Evolutionary conservation across 2,888 invertebrate genomes (phyloP).

Genomic region (Hybos culiciformis): DNA sequence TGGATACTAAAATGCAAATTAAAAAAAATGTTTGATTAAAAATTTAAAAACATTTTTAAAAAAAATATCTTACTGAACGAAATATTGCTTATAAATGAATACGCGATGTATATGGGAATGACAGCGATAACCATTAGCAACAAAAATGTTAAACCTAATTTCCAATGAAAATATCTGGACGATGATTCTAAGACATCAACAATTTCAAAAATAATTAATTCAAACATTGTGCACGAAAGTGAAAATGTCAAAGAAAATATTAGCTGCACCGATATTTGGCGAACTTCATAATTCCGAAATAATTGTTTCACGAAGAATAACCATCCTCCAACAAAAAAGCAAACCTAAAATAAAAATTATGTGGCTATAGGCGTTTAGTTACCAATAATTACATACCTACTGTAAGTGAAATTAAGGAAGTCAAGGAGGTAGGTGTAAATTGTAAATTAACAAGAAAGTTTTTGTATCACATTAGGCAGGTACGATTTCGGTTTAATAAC

Average conservation of each 20-base stretch:
- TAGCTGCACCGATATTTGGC: conserved; percentile 83
- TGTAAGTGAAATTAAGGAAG: background rate
- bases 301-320: conserved; percentile 95
- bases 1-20: conserved; percentile 43
- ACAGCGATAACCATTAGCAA: conserved; percentile 89
- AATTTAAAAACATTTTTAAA: background rate
- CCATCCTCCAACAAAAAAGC: conserved; percentile 96
- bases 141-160: conserved; percentile 76
- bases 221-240: conserved; percentile 97
- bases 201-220: conserved; percentile 98
- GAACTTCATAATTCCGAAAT: conserved; percentile 95
- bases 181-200: conserved; percentile 82
- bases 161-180: conserved; percentile 72
- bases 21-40: background rate
- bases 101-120: conserved; percentile 93
- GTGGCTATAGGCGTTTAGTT: background rate
- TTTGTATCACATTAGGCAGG: too few relatives aligned
- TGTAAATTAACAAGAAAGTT: too few relatives aligned
- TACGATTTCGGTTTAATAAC: too few relatives aligned
- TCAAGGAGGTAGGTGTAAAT: too few relatives aligned
- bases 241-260: conserved; percentile 95
- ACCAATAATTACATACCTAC: background rate
- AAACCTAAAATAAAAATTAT: conserved; percentile 47
- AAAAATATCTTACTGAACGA: conserved; percentile 52
- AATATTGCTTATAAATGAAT: conserved; percentile 82